Percentiles rank a stretch among this genome's conserved stretches.
phyloP scores from a whole-genome alignment of 2,888 invertebrate genomes.

The Dicyrtoma fusca region DNA sequence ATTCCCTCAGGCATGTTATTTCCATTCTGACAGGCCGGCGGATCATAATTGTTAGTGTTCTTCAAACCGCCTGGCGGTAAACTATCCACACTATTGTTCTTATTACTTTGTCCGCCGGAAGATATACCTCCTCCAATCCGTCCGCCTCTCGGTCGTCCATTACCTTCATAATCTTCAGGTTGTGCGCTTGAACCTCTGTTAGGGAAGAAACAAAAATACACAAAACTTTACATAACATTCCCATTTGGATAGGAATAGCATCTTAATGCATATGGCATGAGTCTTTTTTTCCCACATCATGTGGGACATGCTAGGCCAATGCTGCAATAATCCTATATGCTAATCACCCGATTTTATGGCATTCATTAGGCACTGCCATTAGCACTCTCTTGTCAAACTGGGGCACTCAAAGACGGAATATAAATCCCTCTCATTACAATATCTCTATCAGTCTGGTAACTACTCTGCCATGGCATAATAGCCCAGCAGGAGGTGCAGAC shows the following conservation, averaged over 20 bases:
- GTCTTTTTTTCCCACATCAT: background rate
- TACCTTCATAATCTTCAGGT: conserved; percentile 56
- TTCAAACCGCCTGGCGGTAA: conserved; percentile 59
- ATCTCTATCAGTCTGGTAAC: background rate
- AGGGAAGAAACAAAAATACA: background rate
- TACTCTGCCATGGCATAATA: background rate
- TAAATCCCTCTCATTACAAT: conserved; percentile 1
- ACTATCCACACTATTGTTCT: conserved; percentile 50
- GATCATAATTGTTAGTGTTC: conserved; percentile 70
- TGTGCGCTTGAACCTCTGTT: conserved; percentile 45
- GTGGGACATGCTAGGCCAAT: background rate
- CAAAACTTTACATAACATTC: background rate
- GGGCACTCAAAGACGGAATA: conserved; percentile 18
- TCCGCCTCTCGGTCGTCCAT: conserved; percentile 56
- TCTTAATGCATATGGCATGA: no score
- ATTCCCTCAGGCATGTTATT: conserved; percentile 60
- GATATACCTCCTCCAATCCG: conserved; percentile 55
- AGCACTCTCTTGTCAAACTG: conserved; percentile 26
- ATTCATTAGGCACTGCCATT: background rate
- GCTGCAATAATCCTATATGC: background rate
- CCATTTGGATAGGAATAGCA: background rate
- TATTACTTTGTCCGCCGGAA: conserved; percentile 47
- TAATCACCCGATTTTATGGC: background rate
- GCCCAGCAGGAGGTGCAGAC: no score
- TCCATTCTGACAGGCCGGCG: conserved; percentile 49